phyloP scores from a whole-genome alignment of 2,113 vertebrate species.

The Pipa parva region DNA sequence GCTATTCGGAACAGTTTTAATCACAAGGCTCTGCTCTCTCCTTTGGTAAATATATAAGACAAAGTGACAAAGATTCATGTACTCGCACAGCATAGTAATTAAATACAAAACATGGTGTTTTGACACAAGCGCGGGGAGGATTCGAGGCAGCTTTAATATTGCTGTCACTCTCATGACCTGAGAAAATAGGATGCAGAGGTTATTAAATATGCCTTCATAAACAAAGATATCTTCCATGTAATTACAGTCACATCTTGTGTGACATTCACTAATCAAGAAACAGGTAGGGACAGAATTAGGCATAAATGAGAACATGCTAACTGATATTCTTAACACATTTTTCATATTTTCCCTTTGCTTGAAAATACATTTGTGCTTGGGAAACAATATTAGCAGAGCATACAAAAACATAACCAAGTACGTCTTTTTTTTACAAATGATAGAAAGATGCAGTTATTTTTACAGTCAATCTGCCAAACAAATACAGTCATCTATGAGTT shows the following conservation, averaged over 20 bases:
- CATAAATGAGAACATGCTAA: not conserved
- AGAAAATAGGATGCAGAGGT: conserved; percentile 18
- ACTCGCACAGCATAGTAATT: conserved; percentile 31
- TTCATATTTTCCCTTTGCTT: not conserved
- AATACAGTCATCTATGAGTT: too few relatives aligned
- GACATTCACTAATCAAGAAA: conserved; percentile 27
- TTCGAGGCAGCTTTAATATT: conserved; percentile 26
- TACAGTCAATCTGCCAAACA: too few relatives aligned
- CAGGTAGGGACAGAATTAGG: not conserved
- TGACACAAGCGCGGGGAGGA: conserved; percentile 28
- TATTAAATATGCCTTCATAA: conserved; percentile 22
- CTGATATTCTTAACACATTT: too few relatives aligned
- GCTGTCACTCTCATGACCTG: conserved; percentile 35
- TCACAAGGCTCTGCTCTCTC: conserved; percentile 7
- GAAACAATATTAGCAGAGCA: not conserved
- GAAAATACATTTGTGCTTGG: not conserved
- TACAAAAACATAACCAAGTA: not conserved
- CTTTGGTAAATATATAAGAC: conserved; percentile 39
- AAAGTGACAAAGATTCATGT: conserved; percentile 41
- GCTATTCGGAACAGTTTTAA: conserved; percentile 23
- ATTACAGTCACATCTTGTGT: conserved; percentile 23
- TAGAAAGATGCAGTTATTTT: too few relatives aligned
- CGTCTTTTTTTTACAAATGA: not conserved
- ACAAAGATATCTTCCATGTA: conserved; percentile 13
- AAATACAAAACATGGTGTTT: conserved; percentile 42